Evolutionary conservation across 2,113 vertebrate species (phyloP).

Genomic region (Fregetta grallaria): DNA sequence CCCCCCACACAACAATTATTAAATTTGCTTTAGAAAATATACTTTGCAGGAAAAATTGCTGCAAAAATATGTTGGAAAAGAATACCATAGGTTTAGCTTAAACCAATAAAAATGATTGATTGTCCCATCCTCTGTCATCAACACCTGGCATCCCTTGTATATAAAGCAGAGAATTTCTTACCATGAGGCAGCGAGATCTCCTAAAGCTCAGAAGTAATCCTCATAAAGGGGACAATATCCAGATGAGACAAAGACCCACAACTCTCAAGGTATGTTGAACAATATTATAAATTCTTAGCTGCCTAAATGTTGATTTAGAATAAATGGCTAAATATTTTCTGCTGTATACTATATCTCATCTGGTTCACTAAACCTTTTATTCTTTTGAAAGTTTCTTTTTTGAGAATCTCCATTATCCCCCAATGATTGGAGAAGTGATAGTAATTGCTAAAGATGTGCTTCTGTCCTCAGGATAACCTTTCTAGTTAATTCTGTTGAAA

Average conservation of each 20-base stretch:
- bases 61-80: not conserved
- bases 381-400: not conserved
- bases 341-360: not conserved
- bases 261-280: not conserved
- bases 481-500: not conserved
- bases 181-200: not conserved
- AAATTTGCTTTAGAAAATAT: not conserved
- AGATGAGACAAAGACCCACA: not conserved
- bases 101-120: not conserved
- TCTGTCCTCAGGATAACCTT: not conserved
- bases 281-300: not conserved
- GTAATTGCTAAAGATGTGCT: not conserved
- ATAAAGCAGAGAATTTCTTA: not conserved
- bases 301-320: not conserved
- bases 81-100: not conserved
- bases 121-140: not conserved
- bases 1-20: fast-evolving
- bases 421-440: not conserved
- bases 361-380: not conserved
- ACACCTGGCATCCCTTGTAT: not conserved
- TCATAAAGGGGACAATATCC: not conserved
- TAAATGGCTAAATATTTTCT: not conserved
- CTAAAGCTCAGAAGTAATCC: not conserved
- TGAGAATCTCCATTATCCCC: not conserved
- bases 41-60: not conserved